Base-by-base conservation (phyloP, 1,140 invertebrate genomes). In the Aphidius ervi region DNA sequence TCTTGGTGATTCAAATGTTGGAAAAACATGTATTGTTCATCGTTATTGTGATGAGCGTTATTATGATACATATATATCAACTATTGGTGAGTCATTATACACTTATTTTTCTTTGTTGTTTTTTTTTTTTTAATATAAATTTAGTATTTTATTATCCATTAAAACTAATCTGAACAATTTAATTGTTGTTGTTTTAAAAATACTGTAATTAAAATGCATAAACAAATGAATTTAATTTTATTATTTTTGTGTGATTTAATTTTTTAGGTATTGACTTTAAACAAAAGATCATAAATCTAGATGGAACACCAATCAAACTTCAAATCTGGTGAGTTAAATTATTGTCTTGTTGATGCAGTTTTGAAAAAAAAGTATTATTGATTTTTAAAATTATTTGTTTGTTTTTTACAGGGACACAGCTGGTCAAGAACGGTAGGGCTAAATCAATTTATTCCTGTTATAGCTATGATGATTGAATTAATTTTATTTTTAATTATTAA, bases 21-120 rank as follows among this genome's bases (percentile, higher is more conserved):
- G 92, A 9, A 95, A 95, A 82, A 94, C 93, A 39, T 95, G 93
- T 78, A 89, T 95, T 65, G 90, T 94, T 54, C 92, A 94, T 78
- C 86, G 91, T 76, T 95, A 93, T 75, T 93, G 92, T 73, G 91
- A 93, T 73, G 91, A 94, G 76, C 85, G 90, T 68, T 95, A 93
- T 78, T 92, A 93, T 76, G 91, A 93, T 73, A 92, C 91, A 63
- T 94, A 94, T 76, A 93, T 94, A 77, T 93, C 91, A 7, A 95
- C 92, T 58, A 93, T 95, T 81, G 92, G 92, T 93, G 78, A 88
- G 87, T 63, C 20, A 47, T 16, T 23, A 9, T 16, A 16, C 16
- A 16, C n/a, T 20, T 40, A 6, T 20, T 54, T 53, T 20, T 23
- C 9, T 8, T 39, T 47, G 39, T 52, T 52, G 16, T 52, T 56